A percentile compares a stretch with the other conserved stretches of the same genome.
These are phyloP conservation scores for Nysson spinosus DNA, from an alignment of 2,888 invertebrate genomes.

Conservation along the genomic window DNA sequence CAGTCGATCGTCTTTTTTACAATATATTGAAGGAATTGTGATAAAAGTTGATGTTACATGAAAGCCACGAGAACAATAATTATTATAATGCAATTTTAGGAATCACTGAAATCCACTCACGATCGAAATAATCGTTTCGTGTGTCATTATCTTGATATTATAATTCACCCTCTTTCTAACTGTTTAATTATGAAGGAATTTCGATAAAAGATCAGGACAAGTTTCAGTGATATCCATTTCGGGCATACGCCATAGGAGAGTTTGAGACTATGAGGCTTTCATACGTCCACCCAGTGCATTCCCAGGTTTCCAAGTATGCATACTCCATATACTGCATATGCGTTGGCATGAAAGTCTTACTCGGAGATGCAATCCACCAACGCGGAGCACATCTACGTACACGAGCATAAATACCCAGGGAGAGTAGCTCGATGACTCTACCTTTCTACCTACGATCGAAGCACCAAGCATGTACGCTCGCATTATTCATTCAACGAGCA, in stretches of 20 bases:
- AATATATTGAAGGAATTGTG: too few species aligned
- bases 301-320: slow-evolving; percentile 3
- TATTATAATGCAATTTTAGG: too few species aligned
- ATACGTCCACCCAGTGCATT: slow-evolving; percentile 3
- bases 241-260: not conserved
- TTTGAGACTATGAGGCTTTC: slow-evolving; percentile 18
- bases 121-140: too few species aligned
- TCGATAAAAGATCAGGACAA: slow-evolving; percentile 51
- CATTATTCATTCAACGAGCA: slow-evolving; percentile 54
- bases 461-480: slow-evolving; percentile 25
- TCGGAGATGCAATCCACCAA: slow-evolving; percentile 8
- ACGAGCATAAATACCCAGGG: slow-evolving; percentile 11
- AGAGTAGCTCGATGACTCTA: slow-evolving; percentile 14
- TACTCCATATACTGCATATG: slow-evolving; percentile 17
- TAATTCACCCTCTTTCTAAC: too few species aligned
- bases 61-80: too few species aligned
- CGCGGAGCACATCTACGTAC: slow-evolving; percentile 1
- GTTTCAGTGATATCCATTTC: slow-evolving; percentile 20
- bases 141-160: too few species aligned
- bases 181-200: too few species aligned
- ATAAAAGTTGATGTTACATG: too few species aligned
- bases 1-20: too few species aligned
- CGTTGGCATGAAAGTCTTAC: slow-evolving; percentile 10
- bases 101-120: too few species aligned
- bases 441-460: slow-evolving; percentile 27